Percentiles rank a stretch among this genome's conserved stretches.
Conservation (phyloP, 2,113 vertebrate species). For the Cairina moschata region DNA sequence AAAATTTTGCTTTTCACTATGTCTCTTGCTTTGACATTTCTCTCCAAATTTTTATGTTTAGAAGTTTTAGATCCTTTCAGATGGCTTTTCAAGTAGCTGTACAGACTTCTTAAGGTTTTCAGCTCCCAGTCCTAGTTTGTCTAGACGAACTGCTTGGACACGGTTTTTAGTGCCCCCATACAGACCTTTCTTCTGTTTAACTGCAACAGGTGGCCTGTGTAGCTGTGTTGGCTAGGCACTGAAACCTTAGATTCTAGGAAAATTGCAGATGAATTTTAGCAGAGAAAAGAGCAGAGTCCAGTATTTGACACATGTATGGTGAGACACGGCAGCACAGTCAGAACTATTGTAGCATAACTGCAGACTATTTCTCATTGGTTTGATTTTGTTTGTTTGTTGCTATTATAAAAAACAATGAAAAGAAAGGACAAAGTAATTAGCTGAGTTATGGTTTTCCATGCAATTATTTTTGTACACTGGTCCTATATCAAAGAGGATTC, state of each 20-base stretch:
- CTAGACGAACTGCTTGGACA: background rate
- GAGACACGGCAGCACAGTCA: background rate
- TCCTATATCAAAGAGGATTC: background rate
- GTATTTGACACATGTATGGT: background rate
- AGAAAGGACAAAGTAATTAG: background rate
- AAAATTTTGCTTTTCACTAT: background rate
- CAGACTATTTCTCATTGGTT: background rate
- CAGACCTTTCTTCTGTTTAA: background rate
- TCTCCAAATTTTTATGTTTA: background rate
- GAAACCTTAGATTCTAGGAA: background rate
- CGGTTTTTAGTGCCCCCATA: background rate
- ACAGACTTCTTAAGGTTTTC: background rate
- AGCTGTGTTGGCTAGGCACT: accelerated
- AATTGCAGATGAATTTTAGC: background rate
- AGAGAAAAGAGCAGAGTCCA: background rate
- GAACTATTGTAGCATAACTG: background rate
- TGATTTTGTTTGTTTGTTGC: accelerated
- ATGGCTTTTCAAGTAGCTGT: background rate
- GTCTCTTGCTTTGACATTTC: background rate
- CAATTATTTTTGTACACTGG: background rate
- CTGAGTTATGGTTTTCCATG: background rate
- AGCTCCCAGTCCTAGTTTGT: background rate
- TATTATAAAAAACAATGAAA: background rate
- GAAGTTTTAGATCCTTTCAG: background rate
- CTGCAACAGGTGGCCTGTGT: background rate